Evolutionary conservation across 2,888 invertebrate species (phyloP).

Genomic region (Blastobasis adustella): DNA sequence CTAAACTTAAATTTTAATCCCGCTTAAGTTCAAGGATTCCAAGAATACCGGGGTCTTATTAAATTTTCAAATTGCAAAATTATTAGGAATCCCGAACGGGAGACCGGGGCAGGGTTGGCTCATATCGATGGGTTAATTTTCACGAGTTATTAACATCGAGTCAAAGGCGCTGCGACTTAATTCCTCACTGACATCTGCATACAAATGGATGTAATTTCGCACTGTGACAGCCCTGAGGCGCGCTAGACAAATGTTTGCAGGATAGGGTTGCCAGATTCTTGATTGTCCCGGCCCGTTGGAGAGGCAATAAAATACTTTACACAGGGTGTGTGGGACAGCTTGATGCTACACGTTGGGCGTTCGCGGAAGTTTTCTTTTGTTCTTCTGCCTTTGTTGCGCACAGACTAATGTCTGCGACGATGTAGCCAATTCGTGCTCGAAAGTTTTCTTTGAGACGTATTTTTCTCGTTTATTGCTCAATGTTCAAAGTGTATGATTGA

Average conservation of each 20-base stretch:
- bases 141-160: slow-evolving; percentile 60
- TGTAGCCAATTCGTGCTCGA: too few species aligned
- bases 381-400: neutral
- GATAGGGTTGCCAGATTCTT: slow-evolving; percentile 31
- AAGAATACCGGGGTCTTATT: neutral
- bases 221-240: slow-evolving; percentile 58
- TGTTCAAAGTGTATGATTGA: too few species aligned
- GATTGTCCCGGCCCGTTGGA: slow-evolving; percentile 8
- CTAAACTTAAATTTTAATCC: neutral
- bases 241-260: slow-evolving; percentile 54
- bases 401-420: too few species aligned
- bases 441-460: too few species aligned
- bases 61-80: slow-evolving; percentile 2
- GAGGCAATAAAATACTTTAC: neutral
- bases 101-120: slow-evolving; percentile 9
- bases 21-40: neutral
- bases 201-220: slow-evolving; percentile 69
- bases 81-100: neutral
- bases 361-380: neutral
- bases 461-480: too few species aligned
- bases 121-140: slow-evolving; percentile 67
- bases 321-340: neutral
- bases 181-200: slow-evolving; percentile 50
- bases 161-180: slow-evolving; percentile 51
- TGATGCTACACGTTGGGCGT: too few species aligned